Evolutionary conservation across 2,888 invertebrate species (phyloP).

Genomic region (Diabrotica balteata): DNA sequence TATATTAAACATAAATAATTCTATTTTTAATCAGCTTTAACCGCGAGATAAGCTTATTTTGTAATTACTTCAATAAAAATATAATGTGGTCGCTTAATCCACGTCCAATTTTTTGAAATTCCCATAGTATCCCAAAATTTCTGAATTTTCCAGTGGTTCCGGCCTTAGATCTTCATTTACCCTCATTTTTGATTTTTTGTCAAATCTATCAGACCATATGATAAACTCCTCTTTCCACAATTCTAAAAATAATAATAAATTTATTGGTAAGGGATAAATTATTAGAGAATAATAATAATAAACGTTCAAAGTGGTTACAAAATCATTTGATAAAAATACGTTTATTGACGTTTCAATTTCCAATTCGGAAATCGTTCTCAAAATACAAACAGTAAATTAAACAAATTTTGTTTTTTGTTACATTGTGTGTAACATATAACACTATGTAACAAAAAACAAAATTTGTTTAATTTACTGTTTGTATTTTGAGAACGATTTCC

Average conservation of each 20-base stretch:
- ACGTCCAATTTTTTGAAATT: constrained; percentile 27
- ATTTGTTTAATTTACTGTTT: too few species aligned
- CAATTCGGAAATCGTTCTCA: too few species aligned
- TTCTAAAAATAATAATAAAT: constrained; percentile 10
- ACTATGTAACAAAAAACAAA: too few species aligned
- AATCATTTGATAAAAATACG: too few species aligned
- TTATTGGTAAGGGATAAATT: not conserved
- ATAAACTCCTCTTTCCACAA: constrained; percentile 20
- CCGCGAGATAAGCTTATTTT: not conserved
- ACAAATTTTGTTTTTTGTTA: too few species aligned
- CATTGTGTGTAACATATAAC: too few species aligned
- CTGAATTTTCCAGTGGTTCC: constrained; percentile 16
- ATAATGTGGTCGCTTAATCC: constrained; percentile 6
- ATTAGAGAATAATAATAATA: too few species aligned
- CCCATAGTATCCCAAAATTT: constrained; percentile 25
- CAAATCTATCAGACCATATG: constrained; percentile 14
- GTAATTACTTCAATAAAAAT: constrained; percentile 1
- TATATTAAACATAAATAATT: not conserved
- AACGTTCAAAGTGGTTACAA: not conserved
- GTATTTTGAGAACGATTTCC: too few species aligned
- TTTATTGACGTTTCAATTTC: too few species aligned
- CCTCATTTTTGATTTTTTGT: constrained; percentile 11
- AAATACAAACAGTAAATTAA: too few species aligned
- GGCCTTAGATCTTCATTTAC: constrained; percentile 19
- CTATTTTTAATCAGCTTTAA: not conserved